Conservation (phyloP, 2,113 vertebrate species). For the Uropsilus gracilis region DNA sequence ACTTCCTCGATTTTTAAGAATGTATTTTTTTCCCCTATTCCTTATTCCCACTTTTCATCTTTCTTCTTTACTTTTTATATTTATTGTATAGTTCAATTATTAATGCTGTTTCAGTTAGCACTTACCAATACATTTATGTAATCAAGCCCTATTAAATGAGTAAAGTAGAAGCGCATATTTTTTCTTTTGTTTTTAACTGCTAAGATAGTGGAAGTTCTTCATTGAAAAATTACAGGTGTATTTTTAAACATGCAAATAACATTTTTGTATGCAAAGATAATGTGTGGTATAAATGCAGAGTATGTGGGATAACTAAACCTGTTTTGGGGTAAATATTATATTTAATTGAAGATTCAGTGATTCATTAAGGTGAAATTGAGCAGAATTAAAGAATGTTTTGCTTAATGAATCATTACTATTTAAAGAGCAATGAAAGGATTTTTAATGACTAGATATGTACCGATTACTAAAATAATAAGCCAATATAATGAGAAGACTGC, state of each 20-base stretch:
- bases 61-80: not conserved
- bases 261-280: not conserved
- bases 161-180: not conserved
- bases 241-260: constrained; percentile 24
- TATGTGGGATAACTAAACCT: not conserved
- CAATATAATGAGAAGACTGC: not conserved
- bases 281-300: not conserved
- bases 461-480: constrained; percentile 43
- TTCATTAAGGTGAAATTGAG: not conserved
- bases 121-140: not conserved
- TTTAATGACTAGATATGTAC: not conserved
- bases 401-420: constrained; percentile 21
- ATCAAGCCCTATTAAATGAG: not conserved
- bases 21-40: not conserved
- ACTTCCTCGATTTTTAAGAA: constrained; percentile 47
- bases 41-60: not conserved
- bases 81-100: constrained; percentile 36
- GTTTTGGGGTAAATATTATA: not conserved
- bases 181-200: not conserved
- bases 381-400: constrained; percentile 26
- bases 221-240: not conserved
- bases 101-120: not conserved
- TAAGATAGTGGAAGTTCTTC: not conserved
- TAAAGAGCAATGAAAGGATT: constrained; percentile 5
- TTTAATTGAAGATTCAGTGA: not conserved